phyloP scores from a whole-genome alignment of 2,113 vertebrate genomes.

The Lampris incognitus region DNA sequence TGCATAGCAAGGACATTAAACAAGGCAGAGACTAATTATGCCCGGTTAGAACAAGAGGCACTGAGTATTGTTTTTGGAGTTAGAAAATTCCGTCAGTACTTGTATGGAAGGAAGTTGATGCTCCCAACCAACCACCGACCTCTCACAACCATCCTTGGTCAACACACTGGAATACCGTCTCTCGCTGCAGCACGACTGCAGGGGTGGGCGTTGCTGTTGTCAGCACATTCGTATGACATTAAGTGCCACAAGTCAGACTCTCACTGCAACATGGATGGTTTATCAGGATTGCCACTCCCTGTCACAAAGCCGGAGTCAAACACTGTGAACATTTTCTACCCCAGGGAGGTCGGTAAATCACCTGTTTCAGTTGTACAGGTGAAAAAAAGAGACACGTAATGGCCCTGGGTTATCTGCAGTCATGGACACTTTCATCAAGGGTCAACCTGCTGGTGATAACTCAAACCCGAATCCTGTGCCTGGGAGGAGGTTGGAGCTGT shows the following conservation, averaged over 20 bases:
- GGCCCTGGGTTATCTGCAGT: too few relatives aligned
- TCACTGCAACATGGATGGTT: conserved; percentile 43
- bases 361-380: too few relatives aligned
- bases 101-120: too few relatives aligned
- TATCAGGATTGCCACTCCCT: conserved; percentile 40
- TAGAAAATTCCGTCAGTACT: too few relatives aligned
- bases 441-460: too few relatives aligned
- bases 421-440: too few relatives aligned
- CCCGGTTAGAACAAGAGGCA: conserved; percentile 54
- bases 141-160: conserved; percentile 51
- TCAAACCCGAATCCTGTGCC: too few relatives aligned
- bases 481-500: too few relatives aligned
- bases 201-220: too few relatives aligned
- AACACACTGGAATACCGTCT: conserved; percentile 46
- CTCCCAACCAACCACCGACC: conserved; percentile 48
- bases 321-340: conserved; percentile 26
- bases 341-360: conserved; percentile 4
- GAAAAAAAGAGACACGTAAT: too few relatives aligned
- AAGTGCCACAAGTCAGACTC: conserved; percentile 42
- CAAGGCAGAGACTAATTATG: conserved; percentile 60
- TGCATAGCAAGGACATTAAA: conserved; percentile 11
- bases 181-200: conserved; percentile 33
- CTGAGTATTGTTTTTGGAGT: conserved; percentile 32
- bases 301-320: too few relatives aligned
- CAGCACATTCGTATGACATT: conserved; percentile 45